A percentile compares a stretch with the other conserved stretches of the same genome.
These are phyloP conservation scores for Leptobrachium ailaonicum DNA, from an alignment of 2,113 vertebrate species.

Conservation along the genomic window DNA sequence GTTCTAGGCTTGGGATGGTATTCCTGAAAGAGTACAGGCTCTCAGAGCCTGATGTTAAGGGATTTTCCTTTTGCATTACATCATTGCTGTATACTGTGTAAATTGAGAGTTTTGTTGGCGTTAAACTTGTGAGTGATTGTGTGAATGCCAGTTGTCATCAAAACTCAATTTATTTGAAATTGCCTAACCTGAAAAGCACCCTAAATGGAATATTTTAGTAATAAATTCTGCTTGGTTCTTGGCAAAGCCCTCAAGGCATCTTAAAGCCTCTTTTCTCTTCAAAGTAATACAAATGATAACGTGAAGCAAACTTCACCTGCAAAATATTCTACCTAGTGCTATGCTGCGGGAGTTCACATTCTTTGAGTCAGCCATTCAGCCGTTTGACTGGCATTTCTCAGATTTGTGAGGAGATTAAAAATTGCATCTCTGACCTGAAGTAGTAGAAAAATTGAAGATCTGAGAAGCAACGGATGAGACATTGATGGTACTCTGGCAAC, in stretches of 20 bases:
- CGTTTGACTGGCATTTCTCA: constrained; percentile 39
- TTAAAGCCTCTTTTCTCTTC: constrained; percentile 18
- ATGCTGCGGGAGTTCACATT: constrained; percentile 26
- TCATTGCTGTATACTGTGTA: too few relatives aligned
- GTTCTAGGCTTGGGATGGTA: too few relatives aligned
- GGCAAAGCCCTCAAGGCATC: constrained; percentile 5
- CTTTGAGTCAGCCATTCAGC: constrained; percentile 13
- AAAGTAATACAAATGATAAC: constrained; percentile 25
- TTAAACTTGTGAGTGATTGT: too few relatives aligned
- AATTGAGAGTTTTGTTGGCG: too few relatives aligned
- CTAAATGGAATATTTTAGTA: too few relatives aligned
- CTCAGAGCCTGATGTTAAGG: too few relatives aligned
- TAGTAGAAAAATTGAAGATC: constrained; percentile 38
- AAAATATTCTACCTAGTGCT: constrained; percentile 25
- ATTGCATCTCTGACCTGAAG: constrained; percentile 38
- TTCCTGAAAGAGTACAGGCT: too few relatives aligned
- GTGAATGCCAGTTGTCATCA: too few relatives aligned
- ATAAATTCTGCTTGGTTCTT: background rate
- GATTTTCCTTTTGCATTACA: too few relatives aligned
- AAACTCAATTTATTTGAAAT: too few relatives aligned
- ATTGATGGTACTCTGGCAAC: constrained; percentile 22
- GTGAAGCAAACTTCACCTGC: constrained; percentile 12
- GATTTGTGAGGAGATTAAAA: constrained; percentile 44
- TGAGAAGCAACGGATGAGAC: constrained; percentile 29
- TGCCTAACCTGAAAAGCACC: too few relatives aligned